A percentile compares a stretch with the other conserved stretches of the same genome.
These are phyloP conservation scores for Samia ricini DNA, from an alignment of 1,140 invertebrate genomes.

Conservation along the genomic window DNA sequence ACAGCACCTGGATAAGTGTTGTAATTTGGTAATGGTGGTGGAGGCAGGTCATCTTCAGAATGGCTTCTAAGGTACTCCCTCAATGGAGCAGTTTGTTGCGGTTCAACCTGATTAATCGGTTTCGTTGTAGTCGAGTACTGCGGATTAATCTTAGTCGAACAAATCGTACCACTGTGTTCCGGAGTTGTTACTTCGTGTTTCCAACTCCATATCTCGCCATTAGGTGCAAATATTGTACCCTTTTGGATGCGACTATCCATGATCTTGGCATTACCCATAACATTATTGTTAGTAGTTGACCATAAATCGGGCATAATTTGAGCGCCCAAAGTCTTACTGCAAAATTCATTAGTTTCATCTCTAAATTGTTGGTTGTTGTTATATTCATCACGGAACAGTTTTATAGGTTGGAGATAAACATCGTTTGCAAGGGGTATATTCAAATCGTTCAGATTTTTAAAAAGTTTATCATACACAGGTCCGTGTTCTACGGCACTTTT, in stretches of 20 bases:
- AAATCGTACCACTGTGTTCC: conserved; percentile 64
- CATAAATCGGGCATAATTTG: conserved; percentile 69
- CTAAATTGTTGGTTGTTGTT: conserved; percentile 76
- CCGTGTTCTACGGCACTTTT: conserved; percentile 79
- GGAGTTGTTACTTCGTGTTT: conserved; percentile 66
- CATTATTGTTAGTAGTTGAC: conserved; percentile 66
- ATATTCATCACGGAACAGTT: conserved; percentile 76
- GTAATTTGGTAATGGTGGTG: conserved; percentile 71
- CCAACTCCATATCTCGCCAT: conserved; percentile 77
- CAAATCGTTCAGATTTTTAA: conserved; percentile 76
- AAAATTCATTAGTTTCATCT: conserved; percentile 77
- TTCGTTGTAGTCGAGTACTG: conserved; percentile 67
- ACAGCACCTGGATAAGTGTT: conserved; percentile 70
- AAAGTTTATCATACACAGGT: conserved; percentile 78
- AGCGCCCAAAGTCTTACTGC: conserved; percentile 68
- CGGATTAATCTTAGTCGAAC: conserved; percentile 68
- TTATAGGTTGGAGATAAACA: conserved; percentile 77
- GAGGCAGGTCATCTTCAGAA: conserved; percentile 60
- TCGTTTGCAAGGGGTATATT: conserved; percentile 75
- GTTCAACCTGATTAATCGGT: conserved; percentile 66
- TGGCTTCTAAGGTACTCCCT: conserved; percentile 60
- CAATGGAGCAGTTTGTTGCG: conserved; percentile 66
- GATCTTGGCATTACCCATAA: conserved; percentile 60
- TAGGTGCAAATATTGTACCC: conserved; percentile 74
- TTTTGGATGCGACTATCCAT: conserved; percentile 67